phyloP scores from a whole-genome alignment of 2,113 vertebrate species.

The Menura novaehollandiae region DNA sequence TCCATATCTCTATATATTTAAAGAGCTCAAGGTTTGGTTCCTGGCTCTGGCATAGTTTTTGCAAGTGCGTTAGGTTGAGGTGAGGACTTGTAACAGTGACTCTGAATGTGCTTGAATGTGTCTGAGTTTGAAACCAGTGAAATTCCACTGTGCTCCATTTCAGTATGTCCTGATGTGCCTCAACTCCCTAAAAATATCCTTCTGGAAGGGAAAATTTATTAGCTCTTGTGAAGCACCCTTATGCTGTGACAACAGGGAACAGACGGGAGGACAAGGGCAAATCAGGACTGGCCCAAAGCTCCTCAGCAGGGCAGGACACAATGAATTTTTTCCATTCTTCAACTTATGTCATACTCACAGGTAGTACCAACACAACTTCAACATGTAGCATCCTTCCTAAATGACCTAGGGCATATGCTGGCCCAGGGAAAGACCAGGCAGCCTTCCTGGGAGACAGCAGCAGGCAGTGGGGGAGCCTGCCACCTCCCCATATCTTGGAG shows the following conservation, averaged over 20 bases:
- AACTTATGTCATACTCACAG: neutral
- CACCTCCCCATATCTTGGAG: neutral
- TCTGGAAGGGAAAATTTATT: neutral
- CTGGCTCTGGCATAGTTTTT: neutral
- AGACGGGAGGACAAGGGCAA: neutral
- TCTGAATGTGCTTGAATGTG: neutral
- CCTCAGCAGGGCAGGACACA: neutral
- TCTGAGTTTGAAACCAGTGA: neutral
- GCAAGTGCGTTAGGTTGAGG: neutral
- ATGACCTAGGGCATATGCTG: neutral
- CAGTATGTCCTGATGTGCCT: neutral
- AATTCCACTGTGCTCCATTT: neutral
- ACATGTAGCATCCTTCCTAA: neutral
- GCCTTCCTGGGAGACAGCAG: neutral
- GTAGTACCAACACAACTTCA: neutral
- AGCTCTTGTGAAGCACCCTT: neutral
- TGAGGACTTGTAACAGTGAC: neutral
- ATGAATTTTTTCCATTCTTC: neutral
- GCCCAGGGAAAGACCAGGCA: neutral
- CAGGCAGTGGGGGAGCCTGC: rapidly evolving
- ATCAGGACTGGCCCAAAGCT: neutral
- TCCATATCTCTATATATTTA: neutral
- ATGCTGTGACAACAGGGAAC: neutral
- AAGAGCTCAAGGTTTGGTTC: neutral
- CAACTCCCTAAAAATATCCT: constrained; percentile 25